Base-by-base conservation (phyloP, 1,140 invertebrate species). In the Pseudomyrmex sp. region DNA sequence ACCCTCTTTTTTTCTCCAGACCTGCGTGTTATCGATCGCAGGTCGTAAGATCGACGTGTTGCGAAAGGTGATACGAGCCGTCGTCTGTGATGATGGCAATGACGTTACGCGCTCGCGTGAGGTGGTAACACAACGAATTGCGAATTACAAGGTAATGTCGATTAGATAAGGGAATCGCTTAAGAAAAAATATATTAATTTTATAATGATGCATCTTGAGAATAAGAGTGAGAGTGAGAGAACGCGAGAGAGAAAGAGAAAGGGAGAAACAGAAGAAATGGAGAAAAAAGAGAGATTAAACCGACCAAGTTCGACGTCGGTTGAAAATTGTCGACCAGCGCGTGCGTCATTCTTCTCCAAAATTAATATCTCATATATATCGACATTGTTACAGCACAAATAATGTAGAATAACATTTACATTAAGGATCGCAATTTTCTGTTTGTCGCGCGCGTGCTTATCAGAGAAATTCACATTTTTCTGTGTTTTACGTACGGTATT, bases 61-160 rank as follows among this genome's bases (percentile, higher is more conserved):
- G 23, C 18, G 73, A 46, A 9, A 18, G 12, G 26, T 63, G 70
- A 82, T 65, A 20, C 54, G 65, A 23, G 54, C 62, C 75, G 26
- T 58, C 59, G 63, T 85, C 70, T 61, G 48, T 44, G 62, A 61
- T 23, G 35, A 26, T 50, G 63, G 61, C 72, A 58, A 59, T 44
- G 48, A 15, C 46, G 48, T 72, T 62, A 50, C 56, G 66, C 44
- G 54, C 44, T 56, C 50, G 69, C 66, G 75, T 58, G 80, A 70
- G 68, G 77, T 69, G 76, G 56, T 77, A 62, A 88, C 82, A 88
- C 87, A 88, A 88, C 86, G 87, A 88, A 88, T 85, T 26, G 85
- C 75, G 72, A 73, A 77, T 77, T 54, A 54, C 69, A 70, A 46
- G 75, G 48, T 84, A 77, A 58, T 52, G 85, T 84, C 79, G 66